Percentiles rank a stretch among this genome's conserved stretches.
These are phyloP conservation scores for Lutjanus campechanus DNA, from an alignment of 2,797 vertebrate genomes.

Conservation along the genomic window DNA sequence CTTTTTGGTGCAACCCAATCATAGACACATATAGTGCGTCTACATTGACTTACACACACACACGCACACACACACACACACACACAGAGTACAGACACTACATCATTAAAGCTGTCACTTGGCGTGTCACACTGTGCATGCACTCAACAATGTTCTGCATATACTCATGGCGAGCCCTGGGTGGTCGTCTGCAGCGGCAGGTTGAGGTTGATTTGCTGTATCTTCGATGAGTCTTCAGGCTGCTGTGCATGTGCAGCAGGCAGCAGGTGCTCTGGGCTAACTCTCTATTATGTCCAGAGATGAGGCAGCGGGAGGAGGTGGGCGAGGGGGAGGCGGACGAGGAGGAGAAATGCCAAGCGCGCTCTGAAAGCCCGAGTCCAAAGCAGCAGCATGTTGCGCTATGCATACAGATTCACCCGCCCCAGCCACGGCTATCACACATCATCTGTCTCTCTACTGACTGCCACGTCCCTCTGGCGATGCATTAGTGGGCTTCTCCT, in stretches of 20 bases:
- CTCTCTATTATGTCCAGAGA: slow-evolving; percentile 74
- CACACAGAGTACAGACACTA: neutral
- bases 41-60: neutral
- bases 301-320: slow-evolving; percentile 39
- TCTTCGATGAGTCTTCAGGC: slow-evolving; percentile 43
- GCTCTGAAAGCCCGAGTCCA: slow-evolving; percentile 46
- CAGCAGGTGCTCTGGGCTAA: slow-evolving; percentile 70
- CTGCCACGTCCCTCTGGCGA: slow-evolving; percentile 41
- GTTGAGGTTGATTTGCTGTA: slow-evolving; percentile 49
- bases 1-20: no score
- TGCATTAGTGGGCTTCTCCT: slow-evolving; percentile 43
- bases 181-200: slow-evolving; percentile 20
- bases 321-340: slow-evolving; percentile 21
- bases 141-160: neutral
- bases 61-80: neutral
- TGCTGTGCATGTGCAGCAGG: slow-evolving; percentile 49
- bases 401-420: slow-evolving; percentile 64
- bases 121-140: neutral
- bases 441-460: slow-evolving; percentile 42
- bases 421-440: slow-evolving; percentile 41
- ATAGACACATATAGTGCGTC: neutral
- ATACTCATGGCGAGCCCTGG: neutral
- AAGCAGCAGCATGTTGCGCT: slow-evolving; percentile 20
- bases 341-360: slow-evolving; percentile 58
- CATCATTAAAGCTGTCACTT: slow-evolving; percentile 31